phyloP scores from a whole-genome alignment of 2,113 vertebrate species.

The Chlamydotis undulata region DNA sequence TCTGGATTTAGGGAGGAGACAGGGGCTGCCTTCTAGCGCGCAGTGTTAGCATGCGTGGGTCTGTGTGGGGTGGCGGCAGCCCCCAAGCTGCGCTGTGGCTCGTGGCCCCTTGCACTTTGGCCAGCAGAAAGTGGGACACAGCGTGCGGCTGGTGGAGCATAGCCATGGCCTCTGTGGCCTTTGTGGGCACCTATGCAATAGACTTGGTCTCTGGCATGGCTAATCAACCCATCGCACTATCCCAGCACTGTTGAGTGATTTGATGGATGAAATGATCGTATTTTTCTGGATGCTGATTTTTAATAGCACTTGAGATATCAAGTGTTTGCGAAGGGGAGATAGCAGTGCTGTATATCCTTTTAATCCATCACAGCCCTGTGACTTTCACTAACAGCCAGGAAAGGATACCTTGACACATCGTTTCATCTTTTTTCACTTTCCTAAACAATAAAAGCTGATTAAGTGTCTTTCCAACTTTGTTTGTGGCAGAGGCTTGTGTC shows the following conservation, averaged over 20 bases:
- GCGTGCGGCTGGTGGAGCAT: fast-evolving
- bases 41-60: fast-evolving
- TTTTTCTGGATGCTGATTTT: not conserved
- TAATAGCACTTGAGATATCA: not conserved
- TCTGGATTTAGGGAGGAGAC: fast-evolving
- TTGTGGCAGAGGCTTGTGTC: not conserved
- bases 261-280: not conserved
- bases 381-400: not conserved
- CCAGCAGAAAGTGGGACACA: fast-evolving
- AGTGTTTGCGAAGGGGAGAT: not conserved
- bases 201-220: not conserved
- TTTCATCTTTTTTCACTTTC: not conserved
- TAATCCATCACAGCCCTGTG: not conserved
- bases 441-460: conserved; percentile 54
- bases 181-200: fast-evolving
- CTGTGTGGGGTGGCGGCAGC: fast-evolving
- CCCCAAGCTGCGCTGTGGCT: fast-evolving
- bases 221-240: not conserved
- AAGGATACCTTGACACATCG: not conserved
- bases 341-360: not conserved
- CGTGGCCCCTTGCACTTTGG: fast-evolving
- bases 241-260: not conserved
- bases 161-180: fast-evolving
- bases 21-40: not conserved
- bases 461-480: conserved; percentile 39